Conservation (phyloP, 2,888 invertebrate species). For the Spilarctia lutea region DNA sequence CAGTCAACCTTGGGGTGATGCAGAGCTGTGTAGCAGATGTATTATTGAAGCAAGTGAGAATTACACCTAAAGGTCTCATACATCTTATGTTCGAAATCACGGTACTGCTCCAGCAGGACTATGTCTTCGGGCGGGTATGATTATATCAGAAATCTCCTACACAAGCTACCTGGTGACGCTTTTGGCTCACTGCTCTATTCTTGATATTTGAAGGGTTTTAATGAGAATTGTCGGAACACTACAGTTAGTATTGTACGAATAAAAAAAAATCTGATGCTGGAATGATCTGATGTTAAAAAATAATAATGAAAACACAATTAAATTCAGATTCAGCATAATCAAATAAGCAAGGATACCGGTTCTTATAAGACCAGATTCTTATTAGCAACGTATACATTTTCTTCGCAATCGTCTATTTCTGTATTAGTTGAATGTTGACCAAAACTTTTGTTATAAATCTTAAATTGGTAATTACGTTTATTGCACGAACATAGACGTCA, state of each 20-base stretch:
- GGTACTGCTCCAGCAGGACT: neutral
- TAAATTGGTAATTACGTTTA: no score
- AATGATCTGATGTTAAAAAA: no score
- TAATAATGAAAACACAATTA: neutral
- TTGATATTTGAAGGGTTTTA: no score
- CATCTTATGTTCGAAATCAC: neutral
- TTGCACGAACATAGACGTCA: no score
- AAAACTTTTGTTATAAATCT: neutral
- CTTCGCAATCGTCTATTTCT: neutral
- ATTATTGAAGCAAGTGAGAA: no score
- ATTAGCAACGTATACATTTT: neutral
- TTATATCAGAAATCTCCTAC: neutral
- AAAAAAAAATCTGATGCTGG: no score
- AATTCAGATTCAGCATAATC: slow-evolving; percentile 9
- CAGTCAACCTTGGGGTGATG: no score
- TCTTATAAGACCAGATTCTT: slow-evolving; percentile 4
- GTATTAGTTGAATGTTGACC: neutral
- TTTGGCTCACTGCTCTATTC: neutral
- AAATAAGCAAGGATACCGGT: neutral
- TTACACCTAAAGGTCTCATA: no score
- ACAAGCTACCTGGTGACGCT: neutral
- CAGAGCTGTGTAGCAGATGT: no score
- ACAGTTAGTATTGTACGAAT: no score
- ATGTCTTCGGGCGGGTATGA: neutral
- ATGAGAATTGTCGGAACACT: no score